phyloP scores from a whole-genome alignment of 2,113 vertebrate species.

The Microtus richardsoni region DNA sequence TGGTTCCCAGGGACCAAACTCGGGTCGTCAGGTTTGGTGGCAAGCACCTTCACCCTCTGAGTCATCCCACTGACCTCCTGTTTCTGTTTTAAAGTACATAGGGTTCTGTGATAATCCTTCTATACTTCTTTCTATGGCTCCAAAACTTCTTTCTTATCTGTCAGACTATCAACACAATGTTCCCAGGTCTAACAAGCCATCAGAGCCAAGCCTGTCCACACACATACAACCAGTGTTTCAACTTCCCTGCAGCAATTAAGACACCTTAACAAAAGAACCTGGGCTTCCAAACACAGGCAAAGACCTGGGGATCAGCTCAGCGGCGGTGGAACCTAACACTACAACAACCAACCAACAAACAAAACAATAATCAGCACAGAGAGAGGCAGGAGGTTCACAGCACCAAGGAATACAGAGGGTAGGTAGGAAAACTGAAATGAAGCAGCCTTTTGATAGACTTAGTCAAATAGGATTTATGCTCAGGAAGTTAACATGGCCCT shows the following conservation, averaged over 20 bases:
- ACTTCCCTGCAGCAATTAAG: not conserved
- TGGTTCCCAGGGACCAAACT: not conserved
- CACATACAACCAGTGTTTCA: not conserved
- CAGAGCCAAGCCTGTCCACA: not conserved
- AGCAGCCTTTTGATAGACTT: not conserved
- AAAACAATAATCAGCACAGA: not conserved
- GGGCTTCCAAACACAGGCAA: not conserved
- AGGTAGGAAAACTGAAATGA: not conserved
- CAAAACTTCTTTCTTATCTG: not conserved
- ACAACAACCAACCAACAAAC: not conserved
- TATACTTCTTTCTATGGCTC: not conserved
- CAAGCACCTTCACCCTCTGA: not conserved
- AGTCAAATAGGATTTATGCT: not conserved
- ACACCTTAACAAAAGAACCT: not conserved
- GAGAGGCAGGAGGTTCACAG: not conserved
- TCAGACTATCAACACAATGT: not conserved
- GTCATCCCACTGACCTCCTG: not conserved
- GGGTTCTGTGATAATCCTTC: not conserved
- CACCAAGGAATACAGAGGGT: not conserved
- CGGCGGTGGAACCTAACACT: rapidly evolving
- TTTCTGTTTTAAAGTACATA: not conserved
- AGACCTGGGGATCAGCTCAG: not conserved
- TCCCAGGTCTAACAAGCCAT: not conserved
- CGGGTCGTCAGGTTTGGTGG: not conserved
- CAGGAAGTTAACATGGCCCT: not conserved